Conservation (phyloP, 2,113 vertebrate species). For the Lepisosteus osseus region DNA sequence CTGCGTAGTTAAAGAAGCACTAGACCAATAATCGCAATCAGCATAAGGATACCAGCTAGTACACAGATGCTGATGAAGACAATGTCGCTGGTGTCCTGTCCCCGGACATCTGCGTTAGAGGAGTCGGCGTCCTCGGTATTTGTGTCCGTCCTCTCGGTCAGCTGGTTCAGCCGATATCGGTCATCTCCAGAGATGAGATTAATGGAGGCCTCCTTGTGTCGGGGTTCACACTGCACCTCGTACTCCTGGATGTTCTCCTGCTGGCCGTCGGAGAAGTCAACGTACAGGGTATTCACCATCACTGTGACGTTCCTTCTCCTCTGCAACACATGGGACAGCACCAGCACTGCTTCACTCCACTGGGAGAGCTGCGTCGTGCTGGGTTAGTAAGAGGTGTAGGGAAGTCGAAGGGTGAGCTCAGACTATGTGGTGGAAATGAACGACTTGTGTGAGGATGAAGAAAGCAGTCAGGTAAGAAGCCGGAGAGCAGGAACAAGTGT, state of each 20-base stretch:
- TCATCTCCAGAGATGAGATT: constrained; percentile 74
- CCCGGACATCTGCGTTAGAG: constrained; percentile 23
- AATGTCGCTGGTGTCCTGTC: constrained; percentile 87
- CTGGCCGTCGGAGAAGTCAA: constrained; percentile 75
- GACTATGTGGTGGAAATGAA: neutral
- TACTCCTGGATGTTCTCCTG: constrained; percentile 82
- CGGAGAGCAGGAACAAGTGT: too few species aligned
- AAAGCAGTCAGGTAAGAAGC: too few species aligned
- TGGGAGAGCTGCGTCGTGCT: too few species aligned
- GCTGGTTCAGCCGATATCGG: constrained; percentile 60
- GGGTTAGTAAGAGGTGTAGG: too few species aligned
- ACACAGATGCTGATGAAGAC: constrained; percentile 94
- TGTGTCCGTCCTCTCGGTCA: constrained; percentile 66
- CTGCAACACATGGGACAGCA: constrained; percentile 55
- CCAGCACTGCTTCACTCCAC: too few species aligned
- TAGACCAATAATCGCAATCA: constrained; percentile 87
- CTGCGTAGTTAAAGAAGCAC: constrained; percentile 74
- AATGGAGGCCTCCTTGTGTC: constrained; percentile 79
- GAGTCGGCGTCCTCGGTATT: constrained; percentile 22
- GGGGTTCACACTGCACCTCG: constrained; percentile 84
- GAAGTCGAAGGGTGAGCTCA: too few species aligned
- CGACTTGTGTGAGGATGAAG: neutral
- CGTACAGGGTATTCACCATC: constrained; percentile 87
- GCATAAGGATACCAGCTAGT: constrained; percentile 90
- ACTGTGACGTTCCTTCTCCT: constrained; percentile 81